Evolutionary conservation across 2,113 vertebrate genomes (phyloP), one percentile per base, ranked within the genome.

Genomic region (Cacatua alba): DNA sequence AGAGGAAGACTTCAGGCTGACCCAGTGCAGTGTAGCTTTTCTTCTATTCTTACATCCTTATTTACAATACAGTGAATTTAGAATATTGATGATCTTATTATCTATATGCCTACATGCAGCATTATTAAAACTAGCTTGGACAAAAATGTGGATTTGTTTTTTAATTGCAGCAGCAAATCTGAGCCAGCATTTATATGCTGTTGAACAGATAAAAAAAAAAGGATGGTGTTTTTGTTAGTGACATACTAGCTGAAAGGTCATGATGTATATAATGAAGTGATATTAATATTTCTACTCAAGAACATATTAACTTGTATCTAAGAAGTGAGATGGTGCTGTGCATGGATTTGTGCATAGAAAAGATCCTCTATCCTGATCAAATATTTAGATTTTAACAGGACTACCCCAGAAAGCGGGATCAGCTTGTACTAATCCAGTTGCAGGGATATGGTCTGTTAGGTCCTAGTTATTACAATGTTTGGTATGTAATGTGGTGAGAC

Each of bases 21-120:
- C 17, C 11, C 2, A 3, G 2, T 11, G 16, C 2, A 3, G 3
- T 13, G 18, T 15, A 55, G 19, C 28, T 59, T 33, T 29, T 67
- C 24, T 48, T 53, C 29, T 15, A 15, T 68, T 79, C 55, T 86
- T 60, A 15, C 17, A 35, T 62, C 51, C 6, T 75, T 59, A 17
- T 48, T 48, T 60, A 39, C 41, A 86, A 14, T 4, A 43, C 2
- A 3, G 6, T 11, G 14, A 63, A 60, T 83, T 59, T 44, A 68
- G 26, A 46, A 39, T 63, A 59, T 28, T 53, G 35, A 46, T 72
- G 14, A 52, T 41, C 55, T 55, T 59, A 21, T 51, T 71, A 44
- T 71, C 18, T 64, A 41, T 15, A 10, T 53, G 28, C 9, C 17
- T 59, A n/a, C 15, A 15, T 49, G 21, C 9, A 75, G n/a, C 3